Conservation (phyloP, 2,113 vertebrate species). For the Fregata magnificens region DNA sequence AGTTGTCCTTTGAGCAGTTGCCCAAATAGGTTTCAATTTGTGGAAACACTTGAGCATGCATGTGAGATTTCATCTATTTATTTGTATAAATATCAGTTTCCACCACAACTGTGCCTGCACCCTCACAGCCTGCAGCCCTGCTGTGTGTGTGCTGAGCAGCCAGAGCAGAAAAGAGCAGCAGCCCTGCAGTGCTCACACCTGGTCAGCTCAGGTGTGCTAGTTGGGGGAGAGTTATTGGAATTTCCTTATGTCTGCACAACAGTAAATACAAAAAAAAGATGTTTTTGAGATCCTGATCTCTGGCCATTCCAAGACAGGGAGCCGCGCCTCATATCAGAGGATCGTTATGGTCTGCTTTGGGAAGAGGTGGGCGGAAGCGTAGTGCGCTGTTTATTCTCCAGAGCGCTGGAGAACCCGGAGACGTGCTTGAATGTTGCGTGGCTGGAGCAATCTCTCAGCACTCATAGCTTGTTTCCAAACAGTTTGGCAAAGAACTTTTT, state of each 20-base stretch:
- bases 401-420: background rate
- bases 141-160: background rate
- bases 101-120: background rate
- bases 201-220: background rate
- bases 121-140: background rate
- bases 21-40: background rate
- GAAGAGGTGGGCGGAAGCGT: background rate
- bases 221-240: background rate
- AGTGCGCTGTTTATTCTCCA: background rate
- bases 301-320: background rate
- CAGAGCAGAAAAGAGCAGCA: background rate
- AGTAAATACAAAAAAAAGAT: background rate
- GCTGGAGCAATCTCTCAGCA: background rate
- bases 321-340: background rate
- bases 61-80: background rate
- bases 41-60: background rate
- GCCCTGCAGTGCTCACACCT: accelerated
- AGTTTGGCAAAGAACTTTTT: background rate
- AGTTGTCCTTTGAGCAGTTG: background rate
- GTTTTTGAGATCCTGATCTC: background rate
- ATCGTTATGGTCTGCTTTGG: accelerated
- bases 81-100: background rate
- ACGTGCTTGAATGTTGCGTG: accelerated
- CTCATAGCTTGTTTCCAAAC: background rate
- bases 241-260: background rate